phyloP scores from a whole-genome alignment of 2,113 vertebrate genomes.

The Bettongia penicillata region DNA sequence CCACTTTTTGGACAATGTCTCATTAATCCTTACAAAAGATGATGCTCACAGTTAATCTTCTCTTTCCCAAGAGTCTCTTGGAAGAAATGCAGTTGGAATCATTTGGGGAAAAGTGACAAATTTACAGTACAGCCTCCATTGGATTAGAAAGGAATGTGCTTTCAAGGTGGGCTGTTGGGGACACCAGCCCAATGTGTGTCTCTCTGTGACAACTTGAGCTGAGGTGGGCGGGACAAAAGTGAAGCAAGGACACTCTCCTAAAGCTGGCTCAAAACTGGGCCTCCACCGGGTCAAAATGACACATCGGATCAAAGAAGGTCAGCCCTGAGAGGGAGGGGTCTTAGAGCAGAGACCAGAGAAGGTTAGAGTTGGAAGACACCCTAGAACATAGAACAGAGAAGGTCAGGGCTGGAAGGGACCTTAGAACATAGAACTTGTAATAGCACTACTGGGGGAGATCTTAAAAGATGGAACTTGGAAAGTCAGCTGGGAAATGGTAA shows the following conservation, averaged over 20 bases:
- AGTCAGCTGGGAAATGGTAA: too few species aligned
- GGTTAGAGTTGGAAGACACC: too few species aligned
- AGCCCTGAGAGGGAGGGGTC: too few species aligned
- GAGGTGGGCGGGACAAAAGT: neutral
- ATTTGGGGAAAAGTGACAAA: constrained; percentile 37
- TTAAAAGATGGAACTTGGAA: too few species aligned
- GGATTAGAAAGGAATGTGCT: constrained; percentile 23
- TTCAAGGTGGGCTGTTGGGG: neutral
- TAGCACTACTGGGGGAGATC: too few species aligned
- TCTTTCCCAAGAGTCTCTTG: constrained; percentile 16
- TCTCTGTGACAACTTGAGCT: neutral
- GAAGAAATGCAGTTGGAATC: constrained; percentile 48
- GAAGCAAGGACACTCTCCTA: neutral
- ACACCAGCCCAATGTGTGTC: neutral
- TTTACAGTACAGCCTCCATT: constrained; percentile 43
- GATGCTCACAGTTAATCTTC: neutral
- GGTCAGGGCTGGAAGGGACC: too few species aligned
- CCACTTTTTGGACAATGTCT: constrained; percentile 22
- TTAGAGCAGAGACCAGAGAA: too few species aligned
- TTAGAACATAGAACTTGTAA: too few species aligned
- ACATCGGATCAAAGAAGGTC: too few species aligned
- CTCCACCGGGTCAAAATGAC: neutral
- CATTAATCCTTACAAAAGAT: constrained; percentile 12
- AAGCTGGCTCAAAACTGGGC: neutral
- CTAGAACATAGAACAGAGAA: neutral